These are phyloP conservation scores for Tiliqua scincoides DNA, from an alignment of 2,113 vertebrate genomes.

Conservation along the genomic window DNA sequence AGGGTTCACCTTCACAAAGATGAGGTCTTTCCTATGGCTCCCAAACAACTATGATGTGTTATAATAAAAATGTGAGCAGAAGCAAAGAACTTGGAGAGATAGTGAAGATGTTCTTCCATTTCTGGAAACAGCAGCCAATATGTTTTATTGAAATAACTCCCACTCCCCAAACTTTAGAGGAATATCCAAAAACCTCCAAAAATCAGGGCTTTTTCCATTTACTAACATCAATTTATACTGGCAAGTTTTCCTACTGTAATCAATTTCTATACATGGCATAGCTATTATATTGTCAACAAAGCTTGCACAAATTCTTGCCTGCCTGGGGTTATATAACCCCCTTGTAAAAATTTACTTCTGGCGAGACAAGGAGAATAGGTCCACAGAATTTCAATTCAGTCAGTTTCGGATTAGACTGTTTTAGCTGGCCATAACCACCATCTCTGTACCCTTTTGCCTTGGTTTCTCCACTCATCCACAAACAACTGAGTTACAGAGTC, in stretches of 20 bases:
- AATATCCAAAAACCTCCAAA: neutral
- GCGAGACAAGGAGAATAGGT: slow-evolving; percentile 6
- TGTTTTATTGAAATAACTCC: neutral
- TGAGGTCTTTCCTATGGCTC: neutral
- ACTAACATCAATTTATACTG: slow-evolving; percentile 6
- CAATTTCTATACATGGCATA: neutral
- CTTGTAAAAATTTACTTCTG: neutral
- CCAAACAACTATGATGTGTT: neutral
- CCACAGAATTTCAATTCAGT: neutral
- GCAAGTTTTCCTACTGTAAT: neutral
- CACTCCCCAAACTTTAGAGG: neutral
- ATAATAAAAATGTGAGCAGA: neutral
- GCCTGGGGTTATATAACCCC: neutral
- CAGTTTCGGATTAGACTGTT: neutral
- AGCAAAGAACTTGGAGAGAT: neutral
- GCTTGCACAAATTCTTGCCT: slow-evolving; percentile 23
- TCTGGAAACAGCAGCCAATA: neutral
- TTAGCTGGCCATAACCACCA: slow-evolving; percentile 13
- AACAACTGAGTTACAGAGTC: neutral
- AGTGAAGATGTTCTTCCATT: neutral
- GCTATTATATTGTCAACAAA: neutral
- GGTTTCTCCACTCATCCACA: neutral
- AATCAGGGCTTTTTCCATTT: neutral
- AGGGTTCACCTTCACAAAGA: neutral
- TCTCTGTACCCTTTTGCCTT: neutral